Percentiles rank a stretch among this genome's conserved stretches.
These are phyloP conservation scores for Paratrypauchen microcephalus DNA, from an alignment of 2,797 vertebrate species.

Conservation along the genomic window DNA sequence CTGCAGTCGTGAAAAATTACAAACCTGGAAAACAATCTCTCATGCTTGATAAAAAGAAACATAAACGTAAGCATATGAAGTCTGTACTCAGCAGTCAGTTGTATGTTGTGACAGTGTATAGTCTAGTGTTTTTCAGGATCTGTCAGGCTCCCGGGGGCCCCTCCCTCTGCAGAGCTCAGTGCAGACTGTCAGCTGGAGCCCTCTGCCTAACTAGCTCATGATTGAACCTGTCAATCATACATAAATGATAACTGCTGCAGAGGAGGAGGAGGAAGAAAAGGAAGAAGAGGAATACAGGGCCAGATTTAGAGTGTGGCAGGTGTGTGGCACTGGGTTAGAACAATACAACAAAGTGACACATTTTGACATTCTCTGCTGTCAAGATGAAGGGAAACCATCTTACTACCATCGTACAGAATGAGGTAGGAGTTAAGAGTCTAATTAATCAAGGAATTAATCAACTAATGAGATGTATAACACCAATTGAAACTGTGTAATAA, in stretches of 20 bases:
- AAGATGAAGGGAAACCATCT: background rate
- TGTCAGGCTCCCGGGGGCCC: background rate
- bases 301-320: background rate
- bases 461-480: too few relatives aligned
- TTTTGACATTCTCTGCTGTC: conserved; percentile 3
- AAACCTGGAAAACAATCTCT: too few relatives aligned
- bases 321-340: background rate
- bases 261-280: background rate
- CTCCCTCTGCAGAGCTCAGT: conserved; percentile 1
- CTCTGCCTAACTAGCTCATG: conserved; percentile 12
- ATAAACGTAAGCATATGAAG: too few relatives aligned
- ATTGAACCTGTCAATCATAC: conserved; percentile 13
- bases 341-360: background rate
- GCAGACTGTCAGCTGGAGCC: conserved; percentile 4
- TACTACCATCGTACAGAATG: background rate
- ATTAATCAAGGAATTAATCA: too few relatives aligned
- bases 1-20: too few relatives aligned
- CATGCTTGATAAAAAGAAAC: too few relatives aligned
- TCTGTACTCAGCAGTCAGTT: background rate
- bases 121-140: conserved; percentile 11
- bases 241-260: conserved; percentile 6
- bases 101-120: background rate
- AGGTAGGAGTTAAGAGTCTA: too few relatives aligned
- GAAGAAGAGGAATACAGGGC: background rate
- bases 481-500: too few relatives aligned